Evolutionary conservation across 2,888 invertebrate genomes (phyloP).

Genomic region (Drosophila nigricruria): DNA sequence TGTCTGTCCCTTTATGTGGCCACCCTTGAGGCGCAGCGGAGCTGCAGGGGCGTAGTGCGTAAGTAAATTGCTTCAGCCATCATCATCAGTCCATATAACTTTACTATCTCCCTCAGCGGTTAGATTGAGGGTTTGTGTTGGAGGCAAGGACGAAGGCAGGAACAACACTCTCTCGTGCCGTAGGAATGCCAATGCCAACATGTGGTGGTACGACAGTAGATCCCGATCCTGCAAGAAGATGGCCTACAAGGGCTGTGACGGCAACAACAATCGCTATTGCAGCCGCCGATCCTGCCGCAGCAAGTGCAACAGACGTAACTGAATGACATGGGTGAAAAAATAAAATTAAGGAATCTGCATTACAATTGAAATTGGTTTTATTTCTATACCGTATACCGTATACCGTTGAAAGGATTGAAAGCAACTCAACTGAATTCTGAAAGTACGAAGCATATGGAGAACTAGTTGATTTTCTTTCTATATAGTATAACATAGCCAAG

Average conservation of each 20-base stretch:
- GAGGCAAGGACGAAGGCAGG: background rate
- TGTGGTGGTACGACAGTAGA: conserved; percentile 34
- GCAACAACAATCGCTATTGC: conserved; percentile 24
- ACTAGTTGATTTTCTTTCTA: background rate
- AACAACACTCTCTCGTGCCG: background rate
- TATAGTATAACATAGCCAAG: background rate
- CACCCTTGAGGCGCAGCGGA: conserved; percentile 16
- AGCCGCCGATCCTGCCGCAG: background rate
- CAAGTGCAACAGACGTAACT: background rate
- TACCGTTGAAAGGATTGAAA: too few species aligned
- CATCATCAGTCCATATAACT: background rate
- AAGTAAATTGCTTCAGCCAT: background rate
- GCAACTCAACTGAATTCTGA: too few species aligned
- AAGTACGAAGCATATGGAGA: too few species aligned
- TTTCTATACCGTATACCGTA: too few species aligned
- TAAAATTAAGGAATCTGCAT: background rate
- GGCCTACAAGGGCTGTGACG: conserved; percentile 17
- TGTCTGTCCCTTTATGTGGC: conserved; percentile 36
- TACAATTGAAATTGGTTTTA: background rate
- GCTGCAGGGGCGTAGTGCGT: background rate
- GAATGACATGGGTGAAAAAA: background rate
- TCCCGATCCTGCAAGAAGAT: background rate
- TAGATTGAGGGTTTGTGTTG: background rate
- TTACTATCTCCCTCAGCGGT: background rate
- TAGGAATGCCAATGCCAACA: background rate